Conservation (phyloP, 2,113 vertebrate genomes). For the Lanius ludovicianus region DNA sequence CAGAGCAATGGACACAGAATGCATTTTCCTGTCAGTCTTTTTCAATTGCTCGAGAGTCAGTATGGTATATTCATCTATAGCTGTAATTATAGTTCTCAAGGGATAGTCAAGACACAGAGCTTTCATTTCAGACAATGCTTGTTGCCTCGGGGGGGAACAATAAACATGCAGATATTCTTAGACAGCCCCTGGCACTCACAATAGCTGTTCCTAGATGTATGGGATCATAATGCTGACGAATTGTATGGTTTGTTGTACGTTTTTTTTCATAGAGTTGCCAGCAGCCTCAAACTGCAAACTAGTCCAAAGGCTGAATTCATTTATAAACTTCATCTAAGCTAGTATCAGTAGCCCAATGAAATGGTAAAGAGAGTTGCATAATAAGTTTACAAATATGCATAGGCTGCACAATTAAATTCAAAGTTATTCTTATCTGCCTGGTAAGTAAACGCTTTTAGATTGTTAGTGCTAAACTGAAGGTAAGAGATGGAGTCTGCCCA, state of each 20-base stretch:
- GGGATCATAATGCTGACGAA: neutral
- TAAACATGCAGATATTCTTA: slow-evolving; percentile 58
- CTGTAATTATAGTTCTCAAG: slow-evolving; percentile 46
- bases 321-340: slow-evolving; percentile 4
- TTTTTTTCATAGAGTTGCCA: slow-evolving; percentile 13
- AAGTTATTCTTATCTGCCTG: neutral
- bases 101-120: slow-evolving; percentile 31
- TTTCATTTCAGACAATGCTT: slow-evolving; percentile 50
- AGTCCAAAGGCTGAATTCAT: slow-evolving; percentile 15
- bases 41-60: slow-evolving; percentile 13
- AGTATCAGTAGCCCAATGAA: neutral
- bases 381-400: neutral
- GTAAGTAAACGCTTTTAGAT: neutral
- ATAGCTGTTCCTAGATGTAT: slow-evolving; percentile 37
- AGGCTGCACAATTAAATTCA: neutral
- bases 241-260: neutral
- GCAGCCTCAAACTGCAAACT: slow-evolving; percentile 26
- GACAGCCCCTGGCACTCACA: slow-evolving; percentile 25
- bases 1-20: slow-evolving; percentile 28
- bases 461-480: neutral
- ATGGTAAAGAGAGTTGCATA: neutral
- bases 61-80: slow-evolving; percentile 30
- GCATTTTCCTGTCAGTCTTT: slow-evolving; percentile 28
- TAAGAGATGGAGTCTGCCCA: neutral
- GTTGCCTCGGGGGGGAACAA: slow-evolving; percentile 23